Evolutionary conservation across 2,888 invertebrate genomes (phyloP).

Genomic region (Caenorhabditis macrosperma): DNA sequence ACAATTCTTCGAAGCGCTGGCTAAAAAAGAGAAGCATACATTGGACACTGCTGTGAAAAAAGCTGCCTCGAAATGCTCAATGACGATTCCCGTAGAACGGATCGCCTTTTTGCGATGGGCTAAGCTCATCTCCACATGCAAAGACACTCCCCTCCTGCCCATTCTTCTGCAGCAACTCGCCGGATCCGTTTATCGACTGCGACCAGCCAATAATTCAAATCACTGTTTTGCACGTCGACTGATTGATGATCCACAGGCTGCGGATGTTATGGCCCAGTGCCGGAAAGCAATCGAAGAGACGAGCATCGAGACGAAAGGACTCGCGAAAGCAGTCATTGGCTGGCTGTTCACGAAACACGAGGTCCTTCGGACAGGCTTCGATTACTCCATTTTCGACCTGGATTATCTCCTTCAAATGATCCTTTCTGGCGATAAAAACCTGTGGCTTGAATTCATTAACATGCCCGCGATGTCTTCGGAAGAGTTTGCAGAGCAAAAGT

Average conservation of each 20-base stretch:
- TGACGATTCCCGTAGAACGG: conserved; percentile 66
- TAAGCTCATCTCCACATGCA: conserved; percentile 41
- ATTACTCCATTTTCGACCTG: conserved; percentile 70
- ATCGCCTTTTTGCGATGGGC: conserved; percentile 75
- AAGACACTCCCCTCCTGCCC: conserved; percentile 63
- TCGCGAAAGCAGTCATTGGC: conserved; percentile 60
- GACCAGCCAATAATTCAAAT: conserved; percentile 56
- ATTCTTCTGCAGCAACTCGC: conserved; percentile 73
- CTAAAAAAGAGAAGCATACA: conserved; percentile 70
- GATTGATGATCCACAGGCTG: conserved; percentile 47
- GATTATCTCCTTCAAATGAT: conserved; percentile 77
- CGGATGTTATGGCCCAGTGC: conserved; percentile 34
- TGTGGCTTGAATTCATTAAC: conserved; percentile 76
- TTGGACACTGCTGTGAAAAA: conserved; percentile 72
- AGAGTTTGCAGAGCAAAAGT: conserved; percentile 62
- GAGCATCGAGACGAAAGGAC: conserved; percentile 44
- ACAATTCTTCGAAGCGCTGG: conserved; percentile 66
- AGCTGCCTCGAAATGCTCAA: conserved; percentile 71
- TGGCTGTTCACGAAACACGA: conserved; percentile 64
- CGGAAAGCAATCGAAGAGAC: conserved; percentile 51
- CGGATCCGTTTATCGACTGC: conserved; percentile 57
- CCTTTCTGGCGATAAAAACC: conserved; percentile 65
- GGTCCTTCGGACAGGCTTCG: conserved; percentile 63
- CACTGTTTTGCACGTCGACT: conserved; percentile 64
- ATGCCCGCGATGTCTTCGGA: conserved; percentile 55